These are phyloP conservation scores for Mellivora capensis DNA, from an alignment of 2,113 vertebrate genomes.

Conservation along the genomic window DNA sequence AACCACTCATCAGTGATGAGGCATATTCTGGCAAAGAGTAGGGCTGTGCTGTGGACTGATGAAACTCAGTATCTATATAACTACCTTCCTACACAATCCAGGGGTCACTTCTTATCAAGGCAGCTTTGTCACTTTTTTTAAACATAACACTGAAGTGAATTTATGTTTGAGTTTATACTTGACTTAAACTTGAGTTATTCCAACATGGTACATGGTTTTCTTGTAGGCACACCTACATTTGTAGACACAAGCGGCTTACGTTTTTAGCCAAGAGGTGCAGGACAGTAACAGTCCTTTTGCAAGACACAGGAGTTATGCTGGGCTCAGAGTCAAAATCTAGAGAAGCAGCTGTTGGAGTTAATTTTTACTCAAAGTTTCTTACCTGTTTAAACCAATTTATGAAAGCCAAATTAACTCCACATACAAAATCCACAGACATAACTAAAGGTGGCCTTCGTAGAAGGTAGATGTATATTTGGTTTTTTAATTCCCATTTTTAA, in stretches of 20 bases:
- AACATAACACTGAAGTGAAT: not conserved
- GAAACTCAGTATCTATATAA: not conserved
- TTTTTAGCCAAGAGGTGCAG: not conserved
- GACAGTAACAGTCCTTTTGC: not conserved
- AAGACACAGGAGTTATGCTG: not conserved
- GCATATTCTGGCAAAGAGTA: not conserved
- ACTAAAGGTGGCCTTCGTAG: not conserved
- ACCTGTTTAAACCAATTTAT: not conserved
- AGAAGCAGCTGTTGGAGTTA: not conserved
- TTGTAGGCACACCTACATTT: not conserved
- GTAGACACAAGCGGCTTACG: not conserved
- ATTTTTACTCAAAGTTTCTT: not conserved
- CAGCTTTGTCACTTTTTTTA: not conserved
- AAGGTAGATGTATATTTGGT: not conserved
- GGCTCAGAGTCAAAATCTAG: not conserved
- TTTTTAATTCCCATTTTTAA: conserved; percentile 1
- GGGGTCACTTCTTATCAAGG: not conserved
- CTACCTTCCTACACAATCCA: not conserved
- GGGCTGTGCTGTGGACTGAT: not conserved
- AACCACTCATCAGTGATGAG: not conserved
- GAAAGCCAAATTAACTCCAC: not conserved
- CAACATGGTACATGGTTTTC: not conserved
- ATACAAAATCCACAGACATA: not conserved
- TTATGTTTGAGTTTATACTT: not conserved
- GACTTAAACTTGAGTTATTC: not conserved